phyloP scores from a whole-genome alignment of 2,888 invertebrate genomes.

The Tiliacea citrago region DNA sequence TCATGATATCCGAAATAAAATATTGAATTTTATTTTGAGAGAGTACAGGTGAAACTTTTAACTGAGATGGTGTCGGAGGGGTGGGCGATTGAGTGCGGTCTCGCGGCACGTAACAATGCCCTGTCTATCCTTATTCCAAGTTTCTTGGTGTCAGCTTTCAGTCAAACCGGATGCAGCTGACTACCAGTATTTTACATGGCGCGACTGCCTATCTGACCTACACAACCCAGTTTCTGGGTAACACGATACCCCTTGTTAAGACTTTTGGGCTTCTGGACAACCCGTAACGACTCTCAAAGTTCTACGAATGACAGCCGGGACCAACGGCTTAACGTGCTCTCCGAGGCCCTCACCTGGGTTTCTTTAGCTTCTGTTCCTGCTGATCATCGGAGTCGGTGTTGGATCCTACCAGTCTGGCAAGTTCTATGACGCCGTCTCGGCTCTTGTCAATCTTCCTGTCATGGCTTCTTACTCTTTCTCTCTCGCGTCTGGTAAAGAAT shows the following conservation, averaged over 20 bases:
- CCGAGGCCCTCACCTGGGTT: conserved; percentile 40
- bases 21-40: too few species aligned
- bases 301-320: neutral
- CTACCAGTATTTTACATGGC: neutral
- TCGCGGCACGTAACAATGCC: neutral
- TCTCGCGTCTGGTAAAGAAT: conserved; percentile 37
- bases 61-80: neutral
- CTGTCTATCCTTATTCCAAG: neutral
- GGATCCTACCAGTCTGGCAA: conserved; percentile 64
- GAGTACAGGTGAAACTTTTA: too few species aligned
- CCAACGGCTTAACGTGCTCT: neutral
- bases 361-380: conserved; percentile 6
- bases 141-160: neutral
- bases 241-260: neutral
- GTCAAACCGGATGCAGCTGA: neutral
- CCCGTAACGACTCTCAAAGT: neutral
- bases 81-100: too few species aligned
- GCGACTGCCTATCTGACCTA: neutral
- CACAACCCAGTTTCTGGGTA: too few species aligned
- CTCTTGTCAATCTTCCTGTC: conserved; percentile 27
- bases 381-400: conserved; percentile 55
- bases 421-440: conserved; percentile 67
- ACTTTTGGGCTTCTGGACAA: neutral
- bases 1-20: too few species aligned
- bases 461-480: conserved; percentile 24